phyloP scores from a whole-genome alignment of 2,888 invertebrate species.

The Nymphalis urticae region DNA sequence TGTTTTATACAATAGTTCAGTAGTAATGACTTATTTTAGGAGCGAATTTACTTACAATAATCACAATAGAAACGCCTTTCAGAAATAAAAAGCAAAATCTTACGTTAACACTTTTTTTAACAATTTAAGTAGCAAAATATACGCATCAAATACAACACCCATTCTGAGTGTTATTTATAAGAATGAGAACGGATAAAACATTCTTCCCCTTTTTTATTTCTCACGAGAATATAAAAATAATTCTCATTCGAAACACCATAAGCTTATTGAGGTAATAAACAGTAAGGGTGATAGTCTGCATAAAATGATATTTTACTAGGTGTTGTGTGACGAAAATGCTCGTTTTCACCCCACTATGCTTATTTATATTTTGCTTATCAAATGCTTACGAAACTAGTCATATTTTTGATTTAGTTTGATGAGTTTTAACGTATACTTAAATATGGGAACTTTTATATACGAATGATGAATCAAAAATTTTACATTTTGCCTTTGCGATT shows the following conservation, averaged over 20 bases:
- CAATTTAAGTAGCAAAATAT: neutral
- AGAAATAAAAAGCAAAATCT: too few relatives aligned
- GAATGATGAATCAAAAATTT: too few relatives aligned
- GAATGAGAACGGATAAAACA: neutral
- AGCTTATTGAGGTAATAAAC: conserved; percentile 57
- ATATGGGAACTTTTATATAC: too few relatives aligned
- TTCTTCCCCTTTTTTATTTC: conserved; percentile 32
- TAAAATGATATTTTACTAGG: conserved; percentile 60
- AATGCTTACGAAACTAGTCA: neutral
- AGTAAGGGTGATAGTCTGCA: conserved; percentile 57
- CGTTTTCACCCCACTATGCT: conserved; percentile 48
- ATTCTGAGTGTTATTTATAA: conserved; percentile 1
- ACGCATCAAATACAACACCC: neutral
- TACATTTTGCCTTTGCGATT: too few relatives aligned
- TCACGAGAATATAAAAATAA: conserved; percentile 49
- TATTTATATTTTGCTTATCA: neutral
- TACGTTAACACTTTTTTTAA: too few relatives aligned
- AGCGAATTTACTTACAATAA: too few relatives aligned
- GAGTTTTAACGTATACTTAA: too few relatives aligned
- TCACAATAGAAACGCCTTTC: too few relatives aligned
- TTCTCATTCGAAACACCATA: conserved; percentile 52
- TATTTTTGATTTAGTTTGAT: too few relatives aligned
- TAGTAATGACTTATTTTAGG: too few relatives aligned
- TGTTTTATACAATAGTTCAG: too few relatives aligned
- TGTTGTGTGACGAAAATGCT: conserved; percentile 53